Evolutionary conservation across 2,888 invertebrate species (phyloP).

Genomic region (Hydrotaea diabolus): DNA sequence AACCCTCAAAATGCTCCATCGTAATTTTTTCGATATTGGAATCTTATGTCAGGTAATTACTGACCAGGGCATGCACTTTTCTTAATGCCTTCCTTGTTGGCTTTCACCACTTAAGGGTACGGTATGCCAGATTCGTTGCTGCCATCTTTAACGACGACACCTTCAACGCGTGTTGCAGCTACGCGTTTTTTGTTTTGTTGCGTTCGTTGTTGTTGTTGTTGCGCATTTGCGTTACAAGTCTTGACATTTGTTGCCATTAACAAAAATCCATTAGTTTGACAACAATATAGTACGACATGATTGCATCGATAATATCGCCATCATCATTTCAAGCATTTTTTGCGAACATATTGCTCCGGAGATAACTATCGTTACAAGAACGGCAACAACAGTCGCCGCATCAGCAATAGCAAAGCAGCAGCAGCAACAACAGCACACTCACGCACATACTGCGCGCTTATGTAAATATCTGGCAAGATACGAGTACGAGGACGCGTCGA

Average conservation of each 20-base stretch:
- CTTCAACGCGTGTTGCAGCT: neutral
- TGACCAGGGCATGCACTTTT: too few relatives aligned
- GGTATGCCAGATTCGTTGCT: neutral
- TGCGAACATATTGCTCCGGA: constrained; percentile 56
- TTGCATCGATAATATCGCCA: constrained; percentile 69
- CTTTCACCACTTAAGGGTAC: too few relatives aligned
- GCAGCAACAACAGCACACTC: constrained; percentile 11
- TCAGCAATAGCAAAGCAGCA: too few relatives aligned
- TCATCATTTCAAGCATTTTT: constrained; percentile 42
- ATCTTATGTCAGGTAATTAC: too few relatives aligned
- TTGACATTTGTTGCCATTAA: constrained; percentile 67
- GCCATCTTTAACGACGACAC: neutral
- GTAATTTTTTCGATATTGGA: too few relatives aligned
- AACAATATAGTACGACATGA: constrained; percentile 69
- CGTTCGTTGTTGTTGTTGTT: neutral
- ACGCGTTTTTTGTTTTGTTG: neutral
- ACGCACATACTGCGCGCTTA: constrained; percentile 18
- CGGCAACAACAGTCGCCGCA: constrained; percentile 54
- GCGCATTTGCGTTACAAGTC: constrained; percentile 53
- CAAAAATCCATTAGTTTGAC: constrained; percentile 68
- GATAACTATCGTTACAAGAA: constrained; percentile 60
- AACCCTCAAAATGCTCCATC: too few relatives aligned
- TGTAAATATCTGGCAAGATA: constrained; percentile 24
- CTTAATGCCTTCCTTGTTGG: too few relatives aligned
- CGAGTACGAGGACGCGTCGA: too few relatives aligned